phyloP scores from a whole-genome alignment of 2,888 invertebrate genomes.

The Sussaba pulchella region DNA sequence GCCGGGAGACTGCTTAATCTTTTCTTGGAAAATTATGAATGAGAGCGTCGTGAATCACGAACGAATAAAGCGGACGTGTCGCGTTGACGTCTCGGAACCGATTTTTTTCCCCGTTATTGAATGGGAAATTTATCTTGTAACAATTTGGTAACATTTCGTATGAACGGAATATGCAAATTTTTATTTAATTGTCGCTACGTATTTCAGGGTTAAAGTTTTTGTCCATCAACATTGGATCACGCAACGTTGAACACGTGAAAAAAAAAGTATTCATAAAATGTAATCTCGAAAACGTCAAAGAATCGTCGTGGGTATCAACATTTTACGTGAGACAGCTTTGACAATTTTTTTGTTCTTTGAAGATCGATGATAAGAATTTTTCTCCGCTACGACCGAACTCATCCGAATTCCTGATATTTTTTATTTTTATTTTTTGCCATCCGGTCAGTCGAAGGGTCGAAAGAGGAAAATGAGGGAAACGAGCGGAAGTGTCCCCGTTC shows the following conservation, averaged over 20 bases:
- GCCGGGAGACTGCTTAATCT: conserved; percentile 34
- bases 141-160: not conserved
- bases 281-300: too few relatives aligned
- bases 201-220: not conserved
- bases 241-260: not conserved
- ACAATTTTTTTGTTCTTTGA: too few relatives aligned
- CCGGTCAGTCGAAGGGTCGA: not conserved
- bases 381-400: too few relatives aligned
- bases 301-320: too few relatives aligned
- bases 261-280: too few relatives aligned
- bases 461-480: not conserved
- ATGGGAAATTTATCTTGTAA: not conserved
- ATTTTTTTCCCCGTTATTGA: not conserved
- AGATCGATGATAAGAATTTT: too few relatives aligned
- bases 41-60: conserved; percentile 7
- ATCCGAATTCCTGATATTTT: too few relatives aligned
- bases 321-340: too few relatives aligned
- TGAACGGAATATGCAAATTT: not conserved
- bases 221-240: not conserved
- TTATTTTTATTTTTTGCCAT: too few relatives aligned
- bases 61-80: not conserved
- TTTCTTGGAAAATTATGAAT: conserved; percentile 64
- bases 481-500: not conserved
- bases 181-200: not conserved
- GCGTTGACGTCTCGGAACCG: not conserved